A percentile compares a stretch with the other conserved stretches of the same genome.
Evolutionary conservation across 2,888 invertebrate species (phyloP).

Genomic region (Chesias legatella): DNA sequence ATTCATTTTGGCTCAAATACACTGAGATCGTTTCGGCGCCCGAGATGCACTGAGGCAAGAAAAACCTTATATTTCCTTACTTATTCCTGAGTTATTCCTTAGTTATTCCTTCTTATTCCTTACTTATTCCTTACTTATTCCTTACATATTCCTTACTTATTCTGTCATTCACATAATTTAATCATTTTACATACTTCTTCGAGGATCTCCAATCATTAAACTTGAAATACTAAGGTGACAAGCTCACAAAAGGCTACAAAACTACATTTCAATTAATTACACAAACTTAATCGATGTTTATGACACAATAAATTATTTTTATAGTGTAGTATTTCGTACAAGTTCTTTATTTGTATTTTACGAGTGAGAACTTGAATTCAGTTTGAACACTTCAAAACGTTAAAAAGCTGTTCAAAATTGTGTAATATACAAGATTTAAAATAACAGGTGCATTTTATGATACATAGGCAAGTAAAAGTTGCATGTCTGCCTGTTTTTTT

Average conservation of each 20-base stretch:
- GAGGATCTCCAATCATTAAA: constrained; percentile 2
- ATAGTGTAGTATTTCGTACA: constrained; percentile 3
- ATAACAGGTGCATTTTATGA: too few relatives aligned
- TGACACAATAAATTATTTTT: constrained; percentile 35
- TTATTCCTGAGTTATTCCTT: too few relatives aligned
- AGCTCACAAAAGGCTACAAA: constrained; percentile 11
- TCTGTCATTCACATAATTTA: too few relatives aligned
- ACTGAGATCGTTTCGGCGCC: too few relatives aligned
- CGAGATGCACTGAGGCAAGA: too few relatives aligned
- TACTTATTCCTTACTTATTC: too few relatives aligned
- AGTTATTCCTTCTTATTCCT: too few relatives aligned
- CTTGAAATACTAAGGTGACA: constrained; percentile 2
- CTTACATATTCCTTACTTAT: too few relatives aligned
- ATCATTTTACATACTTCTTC: neutral
- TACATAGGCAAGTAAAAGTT: too few relatives aligned
- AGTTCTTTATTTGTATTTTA: constrained; percentile 12
- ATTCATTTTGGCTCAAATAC: too few relatives aligned
- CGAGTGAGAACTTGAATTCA: constrained; percentile 1
- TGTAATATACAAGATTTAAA: neutral
- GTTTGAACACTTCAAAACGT: constrained; percentile 6
- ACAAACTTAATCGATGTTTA: constrained; percentile 39
- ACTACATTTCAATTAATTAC: constrained; percentile 41
- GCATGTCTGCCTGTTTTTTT: too few relatives aligned
- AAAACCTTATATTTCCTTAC: too few relatives aligned
- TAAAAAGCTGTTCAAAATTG: constrained; percentile 1